phyloP scores from a whole-genome alignment of 2,888 invertebrate species.

The Kryphioiulus occultus region DNA sequence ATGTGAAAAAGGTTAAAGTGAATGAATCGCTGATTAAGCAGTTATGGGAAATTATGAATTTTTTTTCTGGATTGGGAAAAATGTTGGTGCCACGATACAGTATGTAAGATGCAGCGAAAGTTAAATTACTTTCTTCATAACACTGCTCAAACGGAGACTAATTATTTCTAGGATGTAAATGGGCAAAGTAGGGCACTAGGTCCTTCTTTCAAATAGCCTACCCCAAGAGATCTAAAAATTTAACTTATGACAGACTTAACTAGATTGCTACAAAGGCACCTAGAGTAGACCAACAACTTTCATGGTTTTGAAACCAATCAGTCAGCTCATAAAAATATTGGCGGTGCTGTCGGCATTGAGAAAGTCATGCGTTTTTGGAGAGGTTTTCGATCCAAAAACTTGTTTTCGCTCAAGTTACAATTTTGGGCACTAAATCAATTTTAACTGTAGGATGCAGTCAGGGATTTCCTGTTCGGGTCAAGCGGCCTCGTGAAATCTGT shows the following conservation, averaged over 20 bases:
- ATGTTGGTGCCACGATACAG: too few relatives aligned
- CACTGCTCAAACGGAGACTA: too few relatives aligned
- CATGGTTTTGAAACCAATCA: background rate
- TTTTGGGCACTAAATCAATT: background rate
- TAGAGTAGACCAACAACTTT: background rate
- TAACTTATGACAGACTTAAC: background rate
- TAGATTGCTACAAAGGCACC: background rate
- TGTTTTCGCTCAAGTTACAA: background rate
- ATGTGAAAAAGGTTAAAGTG: too few relatives aligned
- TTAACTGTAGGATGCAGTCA: background rate
- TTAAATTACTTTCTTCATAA: too few relatives aligned
- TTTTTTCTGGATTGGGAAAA: too few relatives aligned
- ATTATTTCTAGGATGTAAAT: background rate
- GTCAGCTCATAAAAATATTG: background rate
- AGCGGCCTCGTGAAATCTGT: too few relatives aligned
- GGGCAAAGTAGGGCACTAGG: background rate
- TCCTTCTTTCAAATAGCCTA: background rate
- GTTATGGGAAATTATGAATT: too few relatives aligned
- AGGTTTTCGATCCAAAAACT: background rate
- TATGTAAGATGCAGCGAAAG: too few relatives aligned
- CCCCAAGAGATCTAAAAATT: background rate
- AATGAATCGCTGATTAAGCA: too few relatives aligned
- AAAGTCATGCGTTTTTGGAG: too few relatives aligned
- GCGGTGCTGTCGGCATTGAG: background rate
- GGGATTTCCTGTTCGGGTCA: too few relatives aligned